A percentile compares a stretch with the other conserved stretches of the same genome.
Evolutionary conservation across 2,113 vertebrate species (phyloP).

Genomic region (Laticauda laticaudata): DNA sequence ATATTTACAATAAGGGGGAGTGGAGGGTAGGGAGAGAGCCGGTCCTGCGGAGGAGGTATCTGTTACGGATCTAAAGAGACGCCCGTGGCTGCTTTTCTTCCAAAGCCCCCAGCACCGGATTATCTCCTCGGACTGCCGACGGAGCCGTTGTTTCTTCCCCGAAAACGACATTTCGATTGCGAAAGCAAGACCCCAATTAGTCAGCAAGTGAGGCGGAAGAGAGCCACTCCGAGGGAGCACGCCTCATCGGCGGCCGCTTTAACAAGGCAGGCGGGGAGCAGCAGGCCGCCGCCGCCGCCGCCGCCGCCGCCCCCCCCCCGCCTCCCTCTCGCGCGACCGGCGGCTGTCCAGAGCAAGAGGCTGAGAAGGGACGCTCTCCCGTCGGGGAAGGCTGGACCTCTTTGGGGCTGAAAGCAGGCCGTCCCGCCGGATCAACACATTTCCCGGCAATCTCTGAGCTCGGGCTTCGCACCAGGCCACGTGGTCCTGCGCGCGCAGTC

Average conservation of each 20-base stretch:
- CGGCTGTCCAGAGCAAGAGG: not conserved
- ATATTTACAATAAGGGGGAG: slow-evolving; percentile 73
- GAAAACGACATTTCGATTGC: slow-evolving; percentile 87
- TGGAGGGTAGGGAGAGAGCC: not conserved
- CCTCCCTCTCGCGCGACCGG: no score
- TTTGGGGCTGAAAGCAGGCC: not conserved
- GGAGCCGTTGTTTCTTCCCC: slow-evolving; percentile 76
- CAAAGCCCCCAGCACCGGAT: slow-evolving; percentile 68
- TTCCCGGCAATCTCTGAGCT: no score
- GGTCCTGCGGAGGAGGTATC: slow-evolving; percentile 43
- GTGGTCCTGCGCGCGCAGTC: not conserved
- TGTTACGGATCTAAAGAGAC: slow-evolving; percentile 65
- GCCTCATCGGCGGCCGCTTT: slow-evolving; percentile 78
- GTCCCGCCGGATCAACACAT: not conserved
- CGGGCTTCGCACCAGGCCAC: not conserved
- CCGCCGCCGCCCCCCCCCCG: no score
- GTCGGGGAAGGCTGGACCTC: not conserved
- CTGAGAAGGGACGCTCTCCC: not conserved
- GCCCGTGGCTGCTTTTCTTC: slow-evolving; percentile 1
- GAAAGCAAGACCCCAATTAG: slow-evolving; percentile 89
- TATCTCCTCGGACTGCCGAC: slow-evolving; percentile 78
- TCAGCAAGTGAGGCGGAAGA: slow-evolving; percentile 86
- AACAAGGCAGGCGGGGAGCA: slow-evolving; percentile 59
- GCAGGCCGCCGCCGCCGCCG: no score
- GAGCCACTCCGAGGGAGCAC: slow-evolving; percentile 81